Evolutionary conservation across 2,797 vertebrate species (phyloP).

Genomic region (Myiothlypis coronata): DNA sequence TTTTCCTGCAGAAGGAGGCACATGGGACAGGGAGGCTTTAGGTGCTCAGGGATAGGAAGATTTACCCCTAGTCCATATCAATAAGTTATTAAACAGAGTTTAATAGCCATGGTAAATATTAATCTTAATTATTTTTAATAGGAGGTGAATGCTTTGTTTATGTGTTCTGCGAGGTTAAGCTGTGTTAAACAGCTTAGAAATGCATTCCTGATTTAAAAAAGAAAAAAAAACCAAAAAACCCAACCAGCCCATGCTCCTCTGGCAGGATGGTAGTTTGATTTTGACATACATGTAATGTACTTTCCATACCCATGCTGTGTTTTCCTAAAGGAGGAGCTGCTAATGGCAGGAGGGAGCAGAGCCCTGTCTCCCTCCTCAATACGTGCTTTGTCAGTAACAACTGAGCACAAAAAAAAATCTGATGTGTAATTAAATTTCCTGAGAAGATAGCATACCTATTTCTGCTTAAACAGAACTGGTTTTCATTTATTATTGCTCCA

Average conservation of each 20-base stretch:
- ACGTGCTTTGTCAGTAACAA: background rate
- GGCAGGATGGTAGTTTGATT: conserved; percentile 5
- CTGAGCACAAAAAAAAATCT: background rate
- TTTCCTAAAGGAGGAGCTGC: conserved; percentile 18
- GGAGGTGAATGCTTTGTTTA: background rate
- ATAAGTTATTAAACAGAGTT: background rate
- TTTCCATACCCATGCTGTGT: background rate
- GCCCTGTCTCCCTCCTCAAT: background rate
- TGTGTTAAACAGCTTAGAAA: background rate
- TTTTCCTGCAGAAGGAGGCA: background rate
- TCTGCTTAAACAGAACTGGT: background rate
- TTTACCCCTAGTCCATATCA: background rate
- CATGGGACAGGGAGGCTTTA: background rate
- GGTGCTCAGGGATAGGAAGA: background rate
- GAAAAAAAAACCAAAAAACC: fast-evolving
- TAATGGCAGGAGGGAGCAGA: background rate
- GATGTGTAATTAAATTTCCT: conserved; percentile 16
- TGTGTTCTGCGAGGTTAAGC: background rate
- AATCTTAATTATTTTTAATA: background rate
- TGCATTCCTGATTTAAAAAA: background rate
- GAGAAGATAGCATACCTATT: background rate
- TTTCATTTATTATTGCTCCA: background rate
- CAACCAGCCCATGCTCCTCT: background rate
- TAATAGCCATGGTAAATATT: background rate
- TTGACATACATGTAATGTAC: background rate